These are phyloP conservation scores for Oceanites oceanicus DNA, from an alignment of 2,113 vertebrate genomes.

Conservation along the genomic window DNA sequence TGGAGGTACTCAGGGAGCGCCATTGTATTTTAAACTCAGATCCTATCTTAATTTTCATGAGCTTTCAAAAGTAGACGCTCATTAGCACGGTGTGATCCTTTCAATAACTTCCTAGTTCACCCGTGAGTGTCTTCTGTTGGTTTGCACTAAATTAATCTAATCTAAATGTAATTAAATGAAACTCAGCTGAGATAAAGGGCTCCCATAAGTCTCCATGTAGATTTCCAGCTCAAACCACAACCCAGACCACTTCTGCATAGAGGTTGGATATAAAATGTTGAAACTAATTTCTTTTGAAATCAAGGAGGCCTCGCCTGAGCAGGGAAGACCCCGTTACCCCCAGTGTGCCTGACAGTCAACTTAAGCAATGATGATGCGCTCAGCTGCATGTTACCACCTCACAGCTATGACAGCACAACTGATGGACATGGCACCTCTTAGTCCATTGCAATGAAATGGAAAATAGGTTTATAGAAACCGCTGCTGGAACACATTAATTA, in stretches of 20 bases:
- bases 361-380: neutral
- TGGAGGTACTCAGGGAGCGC: neutral
- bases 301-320: fast-evolving
- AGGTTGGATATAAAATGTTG: neutral
- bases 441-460: neutral
- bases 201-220: neutral
- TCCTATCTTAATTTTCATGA: conserved; percentile 1
- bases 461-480: neutral
- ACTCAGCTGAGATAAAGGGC: neutral
- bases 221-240: neutral
- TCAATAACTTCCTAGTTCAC: neutral
- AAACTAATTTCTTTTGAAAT: neutral
- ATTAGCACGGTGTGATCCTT: neutral
- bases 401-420: neutral
- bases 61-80: neutral
- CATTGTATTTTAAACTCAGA: neutral
- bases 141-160: neutral
- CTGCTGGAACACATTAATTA: conserved; percentile 16
- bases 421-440: neutral
- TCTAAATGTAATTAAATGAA: neutral
- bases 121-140: neutral
- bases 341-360: neutral
- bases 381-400: neutral
- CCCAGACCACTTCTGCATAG: neutral
- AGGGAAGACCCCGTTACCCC: neutral